Base-by-base conservation (phyloP, 2,888 invertebrate species). In the Cephus sareptanus region DNA sequence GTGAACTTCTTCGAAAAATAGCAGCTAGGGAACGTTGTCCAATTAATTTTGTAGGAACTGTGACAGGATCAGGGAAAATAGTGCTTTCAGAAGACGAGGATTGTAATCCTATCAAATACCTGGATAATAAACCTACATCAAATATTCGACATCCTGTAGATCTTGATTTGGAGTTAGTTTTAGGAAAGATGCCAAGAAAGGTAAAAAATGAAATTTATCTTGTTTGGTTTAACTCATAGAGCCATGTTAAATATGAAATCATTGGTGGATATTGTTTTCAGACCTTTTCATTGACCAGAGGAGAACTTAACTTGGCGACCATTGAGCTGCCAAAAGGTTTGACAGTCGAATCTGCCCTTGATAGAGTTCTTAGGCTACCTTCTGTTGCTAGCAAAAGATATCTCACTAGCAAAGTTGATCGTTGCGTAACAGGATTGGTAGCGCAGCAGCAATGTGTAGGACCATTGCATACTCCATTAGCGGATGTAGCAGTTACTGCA, bases 391-490 rank as follows among this genome's bases (percentile, higher is more conserved):
- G 98, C 91, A 99, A 99, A 92, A 94, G 99, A 85, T 99, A 97
- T 90, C 93, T 99, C 71, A 99, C 98, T 0, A 99, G 97, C 89
- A 99, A 99, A 94, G 98, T 98, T 30, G 97, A 97, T 91, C 94
- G 99, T 71, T 98, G 98, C 90, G 99, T 99, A 12, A 96, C 98
- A 2, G 99, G 99, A 1, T 93, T 99, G 30, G 94, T 99, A 78
- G 99, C 98, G 0, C 99, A 99, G 91, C 99, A 99, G 89, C 99
- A 99, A 91, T 99, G 99, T 90, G 98, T 99, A 34, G 99, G 99
- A 0, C 98, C 99, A 0, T 92, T 99, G 0, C 99, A 99, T 91
- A 98, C 98, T 0, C 99, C 99, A 0, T 92, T 99, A 6, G 97
- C 99, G 0, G 98, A 99, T 92, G 98, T 96, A 80, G 99, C 97